A percentile compares a stretch with the other conserved stretches of the same genome.
These are phyloP conservation scores for Okamejei kenojei DNA, from an alignment of 2,797 vertebrate genomes.

Conservation along the genomic window DNA sequence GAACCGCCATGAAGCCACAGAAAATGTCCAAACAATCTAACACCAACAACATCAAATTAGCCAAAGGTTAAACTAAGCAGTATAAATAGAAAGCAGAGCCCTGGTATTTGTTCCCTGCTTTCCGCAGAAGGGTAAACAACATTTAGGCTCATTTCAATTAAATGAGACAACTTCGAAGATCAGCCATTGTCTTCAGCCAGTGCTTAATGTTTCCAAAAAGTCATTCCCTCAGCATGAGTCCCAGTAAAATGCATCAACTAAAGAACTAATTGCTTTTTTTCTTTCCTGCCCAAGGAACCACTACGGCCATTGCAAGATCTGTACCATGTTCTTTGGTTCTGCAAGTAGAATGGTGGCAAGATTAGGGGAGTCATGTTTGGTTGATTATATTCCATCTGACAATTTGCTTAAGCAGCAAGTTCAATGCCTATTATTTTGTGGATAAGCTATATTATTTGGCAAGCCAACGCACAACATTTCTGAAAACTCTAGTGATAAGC, in stretches of 20 bases:
- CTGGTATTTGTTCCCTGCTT: neutral
- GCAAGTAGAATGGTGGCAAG: neutral
- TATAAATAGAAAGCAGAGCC: no score
- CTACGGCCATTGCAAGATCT: neutral
- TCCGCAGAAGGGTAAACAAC: neutral
- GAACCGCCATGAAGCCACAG: neutral
- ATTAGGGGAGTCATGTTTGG: neutral
- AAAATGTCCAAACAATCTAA: neutral
- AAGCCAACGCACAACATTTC: neutral
- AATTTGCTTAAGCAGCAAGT: neutral
- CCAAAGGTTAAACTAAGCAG: neutral
- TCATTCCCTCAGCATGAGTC: neutral
- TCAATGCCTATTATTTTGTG: neutral
- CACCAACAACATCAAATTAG: neutral
- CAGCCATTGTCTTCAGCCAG: neutral
- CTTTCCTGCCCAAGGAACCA: neutral
- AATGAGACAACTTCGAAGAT: neutral
- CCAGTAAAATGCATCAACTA: neutral
- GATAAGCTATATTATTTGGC: neutral
- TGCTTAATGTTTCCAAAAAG: neutral
- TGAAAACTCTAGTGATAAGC: neutral
- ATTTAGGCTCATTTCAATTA: neutral
- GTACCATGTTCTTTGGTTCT: neutral
- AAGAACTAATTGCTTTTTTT: neutral
- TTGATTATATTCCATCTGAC: neutral